Percentiles rank a stretch among this genome's conserved stretches.
phyloP scores from a whole-genome alignment of 2,888 invertebrate genomes.

The Rambutsinella grinnellia region DNA sequence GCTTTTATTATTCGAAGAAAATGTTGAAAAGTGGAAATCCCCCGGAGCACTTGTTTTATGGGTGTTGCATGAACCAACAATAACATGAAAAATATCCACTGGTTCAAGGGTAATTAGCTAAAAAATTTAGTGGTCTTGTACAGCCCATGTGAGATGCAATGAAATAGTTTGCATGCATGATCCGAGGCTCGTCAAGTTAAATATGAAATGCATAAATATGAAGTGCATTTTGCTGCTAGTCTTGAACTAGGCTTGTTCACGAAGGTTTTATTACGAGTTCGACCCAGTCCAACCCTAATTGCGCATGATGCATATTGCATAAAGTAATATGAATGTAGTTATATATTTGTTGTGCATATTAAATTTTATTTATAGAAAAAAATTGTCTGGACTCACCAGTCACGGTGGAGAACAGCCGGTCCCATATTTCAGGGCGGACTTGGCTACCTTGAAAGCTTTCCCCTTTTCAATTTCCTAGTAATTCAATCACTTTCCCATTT shows the following conservation, averaged over 20 bases:
- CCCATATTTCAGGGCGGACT: too few species aligned
- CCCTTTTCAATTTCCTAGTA: too few species aligned
- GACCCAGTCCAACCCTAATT: slow-evolving; percentile 12
- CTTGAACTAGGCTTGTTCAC: not conserved
- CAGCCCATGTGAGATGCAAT: too few species aligned
- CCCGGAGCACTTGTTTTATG: slow-evolving; percentile 17
- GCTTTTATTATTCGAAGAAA: not conserved
- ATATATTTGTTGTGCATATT: too few species aligned
- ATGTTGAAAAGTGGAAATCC: not conserved
- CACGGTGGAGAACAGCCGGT: too few species aligned
- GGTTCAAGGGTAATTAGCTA: slow-evolving; percentile 49
- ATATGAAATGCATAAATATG: not conserved
- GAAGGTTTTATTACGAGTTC: not conserved
- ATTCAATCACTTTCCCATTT: not conserved
- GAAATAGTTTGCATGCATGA: not conserved
- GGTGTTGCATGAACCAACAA: slow-evolving; percentile 20
- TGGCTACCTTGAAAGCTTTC: too few species aligned
- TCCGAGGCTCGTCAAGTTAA: not conserved
- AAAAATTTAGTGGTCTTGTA: slow-evolving; percentile 9
- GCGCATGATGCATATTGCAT: too few species aligned
- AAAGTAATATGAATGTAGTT: too few species aligned
- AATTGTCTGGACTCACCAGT: too few species aligned
- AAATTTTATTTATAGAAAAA: too few species aligned
- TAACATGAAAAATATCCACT: slow-evolving; percentile 9
- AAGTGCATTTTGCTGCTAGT: not conserved